Base-by-base conservation (phyloP, 2,797 vertebrate genomes). In the Coendou prehensilis region DNA sequence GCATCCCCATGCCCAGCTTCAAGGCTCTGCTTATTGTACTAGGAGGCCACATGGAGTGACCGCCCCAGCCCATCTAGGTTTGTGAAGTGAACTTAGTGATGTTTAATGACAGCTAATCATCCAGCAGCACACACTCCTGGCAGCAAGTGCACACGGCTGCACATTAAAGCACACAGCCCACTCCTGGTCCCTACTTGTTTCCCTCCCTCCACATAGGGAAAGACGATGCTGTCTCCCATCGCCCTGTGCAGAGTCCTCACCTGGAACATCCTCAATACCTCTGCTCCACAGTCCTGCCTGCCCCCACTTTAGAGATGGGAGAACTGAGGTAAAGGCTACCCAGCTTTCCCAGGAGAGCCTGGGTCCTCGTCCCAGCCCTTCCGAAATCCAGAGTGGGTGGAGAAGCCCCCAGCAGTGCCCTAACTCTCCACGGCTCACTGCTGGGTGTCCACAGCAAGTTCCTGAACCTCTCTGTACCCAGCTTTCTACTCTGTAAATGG, bases 191-290 rank as follows among this genome's bases (percentile, higher is more conserved):
- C 57, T 64, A n/a, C 5, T 30, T 14, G 15, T 41, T 28, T 30
- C 23, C 47, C 63, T 57, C 57, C 28, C 22, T 83, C 14, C 20
- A 26, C 41, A 30, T 71, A 5, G 52, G 76, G 52, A 15, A n/a
- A 61, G 87, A n/a, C 64, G 20, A 69, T 28, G 5, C 50, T 30
- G 45, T 47, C 26, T 3, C 73, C 23, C 13, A 7, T 76, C 73
- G 5, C 73, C 23, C 26, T 20, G 18, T 20, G n/a, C n/a, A 20
- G n/a, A 41, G 71, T 45, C 71, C 71, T 37, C 17, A 71, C n/a
- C n/a, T 14, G 14, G 33, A 52, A 13, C 0, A 7, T 2, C n/a
- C 78, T 28, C 3, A 2, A 28, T 1, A 5, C 22, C 54, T 69
- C 71, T 86, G 71, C 61, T 59, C 18, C 5, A 59, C 37, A n/a